Base-by-base conservation (phyloP, 2,888 invertebrate genomes). In the Erebia ligea region DNA sequence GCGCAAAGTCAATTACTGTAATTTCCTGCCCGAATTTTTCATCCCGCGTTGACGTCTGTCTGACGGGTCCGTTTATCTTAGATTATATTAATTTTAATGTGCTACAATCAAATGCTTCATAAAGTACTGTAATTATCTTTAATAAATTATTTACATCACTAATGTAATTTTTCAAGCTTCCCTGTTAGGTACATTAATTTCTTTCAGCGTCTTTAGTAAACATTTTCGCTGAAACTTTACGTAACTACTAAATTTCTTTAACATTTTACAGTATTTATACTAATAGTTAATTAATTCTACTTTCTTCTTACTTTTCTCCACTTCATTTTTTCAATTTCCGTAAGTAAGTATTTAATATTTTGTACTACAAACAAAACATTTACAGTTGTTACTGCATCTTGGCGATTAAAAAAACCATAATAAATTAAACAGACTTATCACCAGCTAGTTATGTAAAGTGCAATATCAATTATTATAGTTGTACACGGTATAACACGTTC, bases 21-120 rank as follows among this genome's bases (percentile, higher is more conserved):
- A 86, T 88, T 87, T 88, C 84, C 85, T 85, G 86, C 81, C 81
- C 80, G 79, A 78, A 82, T 83, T 85, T 76, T 79, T 74, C 76
- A 76, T 78, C 77, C 77, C 76, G 74, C 70, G 70, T 76, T 76
- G 76, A 79, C 81, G 79, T 81, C 64, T 73, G 79, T 80, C 79
- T 81, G 81, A 80, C 80, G 77, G 79, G 73, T 80, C 81, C 81
- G 83, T 85, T 84, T 82, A 81, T 84, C 77, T 80, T 67, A 56
- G 59, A 71, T 73, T 69, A 63, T 59, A 64, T 58, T 63, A 68
- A 67, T 72, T 69, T 59, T 40, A 59, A 54, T 10, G n/a, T 40
- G 40, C 17, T 13, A 59, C 40, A 40, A 10, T 59, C 40, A 17
- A 17, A n/a, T 2, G 17, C 17, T 34, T 17, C 25, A n/a, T 40